Base-by-base conservation (phyloP, 2,113 vertebrate genomes). In the Naja naja region DNA sequence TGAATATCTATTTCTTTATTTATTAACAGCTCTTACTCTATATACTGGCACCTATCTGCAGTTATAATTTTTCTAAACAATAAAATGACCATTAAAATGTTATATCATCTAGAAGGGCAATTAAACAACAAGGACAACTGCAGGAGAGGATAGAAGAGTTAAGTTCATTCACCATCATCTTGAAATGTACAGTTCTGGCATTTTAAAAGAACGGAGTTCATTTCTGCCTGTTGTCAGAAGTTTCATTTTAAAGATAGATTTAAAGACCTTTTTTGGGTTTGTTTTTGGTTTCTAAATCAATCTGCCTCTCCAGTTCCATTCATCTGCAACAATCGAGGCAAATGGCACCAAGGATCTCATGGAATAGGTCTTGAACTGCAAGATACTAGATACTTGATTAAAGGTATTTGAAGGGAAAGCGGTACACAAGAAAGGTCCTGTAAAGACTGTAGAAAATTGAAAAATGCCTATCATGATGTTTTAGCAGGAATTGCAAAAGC, bases 161-260 rank as follows among this genome's bases (percentile, higher is more conserved):
- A 5, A 64, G 58, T 81, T 58, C 69, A 58, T 89, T 85, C 58
- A 45, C 54, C 85, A n/a, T 55, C 54, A 86, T 86, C 88, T 90
- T 90, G 86, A 90, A 92, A 93, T 22, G 69, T 49, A 85, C 53
- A 11, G 4, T 86, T 86, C 74, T 22, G 88, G 88, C 30, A 56
- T 85, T 92, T 85, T 92, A 56, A 85, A 89, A 85, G 43, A 92
- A 92, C 25, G 27, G 39, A 55, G 30, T 39, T 89, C 54, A 90
- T 90, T 90, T 54, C 74, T 90, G 53, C 34, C 69, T 86, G 7
- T 90, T 93, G 92, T 90, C 74, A 90, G 74, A 74, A 60, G 54
- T 90, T 93, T 34, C 88, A 90, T 60, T 93, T 53, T 93, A 47
- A 89, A 90, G 74, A 25, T 54, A 39, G 7, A 12, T 52, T 52